Evolutionary conservation across 2,888 invertebrate species (phyloP).

Genomic region (Myathropa florea): DNA sequence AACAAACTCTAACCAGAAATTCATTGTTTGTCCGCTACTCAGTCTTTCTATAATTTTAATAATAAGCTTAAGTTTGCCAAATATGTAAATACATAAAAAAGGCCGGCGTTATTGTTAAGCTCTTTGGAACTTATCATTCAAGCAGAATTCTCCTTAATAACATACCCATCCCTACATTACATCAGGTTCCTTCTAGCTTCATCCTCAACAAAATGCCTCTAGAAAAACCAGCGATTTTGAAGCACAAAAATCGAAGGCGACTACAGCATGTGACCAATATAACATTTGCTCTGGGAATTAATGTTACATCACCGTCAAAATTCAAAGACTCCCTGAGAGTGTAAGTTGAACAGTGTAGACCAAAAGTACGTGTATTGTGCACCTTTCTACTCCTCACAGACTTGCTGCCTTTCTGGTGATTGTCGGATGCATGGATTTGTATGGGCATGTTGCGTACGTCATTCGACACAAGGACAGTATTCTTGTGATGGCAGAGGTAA

Average conservation of each 20-base stretch:
- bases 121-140: too few species aligned
- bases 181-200: too few species aligned
- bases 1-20: too few species aligned
- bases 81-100: too few species aligned
- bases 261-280: neutral
- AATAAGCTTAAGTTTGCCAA: too few species aligned
- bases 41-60: too few species aligned
- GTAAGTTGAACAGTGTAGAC: conserved; percentile 12
- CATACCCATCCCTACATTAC: too few species aligned
- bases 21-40: too few species aligned
- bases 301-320: conserved; percentile 38
- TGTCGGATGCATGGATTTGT: conserved; percentile 10
- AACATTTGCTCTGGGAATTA: conserved; percentile 37
- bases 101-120: too few species aligned
- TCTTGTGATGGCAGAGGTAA: conserved; percentile 28
- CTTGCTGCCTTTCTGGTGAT: neutral
- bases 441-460: conserved; percentile 1
- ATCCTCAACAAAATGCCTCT: conserved; percentile 25
- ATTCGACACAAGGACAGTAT: conserved; percentile 7
- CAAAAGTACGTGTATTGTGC: too few species aligned
- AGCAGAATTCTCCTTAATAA: too few species aligned
- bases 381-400: neutral
- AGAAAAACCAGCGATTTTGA: conserved; percentile 12
- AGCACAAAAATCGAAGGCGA: conserved; percentile 35
- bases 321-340: conserved; percentile 36